phyloP scores from a whole-genome alignment of 1,140 invertebrate genomes.

The Proales similis region DNA sequence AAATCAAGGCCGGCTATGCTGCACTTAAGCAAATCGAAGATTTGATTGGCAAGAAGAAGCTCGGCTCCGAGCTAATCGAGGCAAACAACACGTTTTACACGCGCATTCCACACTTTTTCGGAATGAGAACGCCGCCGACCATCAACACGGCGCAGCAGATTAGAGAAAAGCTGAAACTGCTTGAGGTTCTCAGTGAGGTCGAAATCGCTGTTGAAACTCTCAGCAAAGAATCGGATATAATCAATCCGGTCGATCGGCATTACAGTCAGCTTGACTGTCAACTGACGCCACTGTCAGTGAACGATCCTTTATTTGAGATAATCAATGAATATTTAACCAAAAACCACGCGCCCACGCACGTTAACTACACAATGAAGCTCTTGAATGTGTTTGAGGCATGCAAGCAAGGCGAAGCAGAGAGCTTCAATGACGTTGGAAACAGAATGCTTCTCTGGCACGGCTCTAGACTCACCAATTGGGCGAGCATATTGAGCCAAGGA shows the following conservation, averaged over 20 bases:
- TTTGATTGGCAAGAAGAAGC: constrained; percentile 50
- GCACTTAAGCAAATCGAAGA: constrained; percentile 72
- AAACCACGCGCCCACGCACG: constrained; percentile 78
- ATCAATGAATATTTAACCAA: constrained; percentile 72
- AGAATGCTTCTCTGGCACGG: constrained; percentile 90
- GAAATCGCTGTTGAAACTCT: constrained; percentile 85
- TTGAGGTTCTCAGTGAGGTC: constrained; percentile 83
- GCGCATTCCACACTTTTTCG: constrained; percentile 87
- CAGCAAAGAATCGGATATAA: constrained; percentile 48
- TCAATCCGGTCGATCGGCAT: constrained; percentile 72
- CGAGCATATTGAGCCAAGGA: constrained; percentile 93
- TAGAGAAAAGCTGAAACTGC: constrained; percentile 70
- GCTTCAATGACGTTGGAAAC: constrained; percentile 68
- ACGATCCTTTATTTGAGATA: constrained; percentile 64
- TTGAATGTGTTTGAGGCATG: constrained; percentile 61
- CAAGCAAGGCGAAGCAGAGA: constrained; percentile 69
- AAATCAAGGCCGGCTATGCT: constrained; percentile 75
- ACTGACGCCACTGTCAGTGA: constrained; percentile 55
- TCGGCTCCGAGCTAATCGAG: constrained; percentile 57
- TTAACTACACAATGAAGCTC: constrained; percentile 66
- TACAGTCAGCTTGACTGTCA: constrained; percentile 79
- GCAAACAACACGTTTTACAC: constrained; percentile 87
- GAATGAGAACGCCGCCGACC: constrained; percentile 67
- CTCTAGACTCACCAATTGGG: constrained; percentile 84
- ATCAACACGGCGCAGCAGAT: constrained; percentile 60